Percentiles rank a stretch among this genome's conserved stretches.
Evolutionary conservation across 23 tunicate species (phyloP).

Genomic region (Trididemnum nubilum): DNA sequence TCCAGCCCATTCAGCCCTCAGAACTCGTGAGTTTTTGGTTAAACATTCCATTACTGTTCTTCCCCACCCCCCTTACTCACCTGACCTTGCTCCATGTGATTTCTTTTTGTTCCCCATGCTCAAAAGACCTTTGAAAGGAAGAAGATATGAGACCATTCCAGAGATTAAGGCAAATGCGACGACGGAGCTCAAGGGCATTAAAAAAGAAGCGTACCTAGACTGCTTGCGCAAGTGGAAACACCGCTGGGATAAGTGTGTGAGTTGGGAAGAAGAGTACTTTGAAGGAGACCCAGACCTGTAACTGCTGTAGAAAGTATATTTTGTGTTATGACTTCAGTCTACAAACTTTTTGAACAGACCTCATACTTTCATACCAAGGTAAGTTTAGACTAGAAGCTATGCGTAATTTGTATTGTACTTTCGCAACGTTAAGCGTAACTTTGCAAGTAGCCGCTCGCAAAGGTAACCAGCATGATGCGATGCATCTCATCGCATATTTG

Average conservation of each 20-base stretch:
- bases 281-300: slow-evolving; percentile 3
- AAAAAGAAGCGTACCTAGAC: not conserved
- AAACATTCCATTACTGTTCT: not conserved
- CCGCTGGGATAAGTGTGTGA: not conserved
- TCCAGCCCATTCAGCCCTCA: not conserved
- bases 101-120: not conserved
- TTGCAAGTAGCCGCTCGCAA: too few relatives aligned
- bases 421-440: too few relatives aligned
- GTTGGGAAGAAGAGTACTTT: not conserved
- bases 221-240: not conserved
- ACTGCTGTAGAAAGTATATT: not conserved
- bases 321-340: not conserved
- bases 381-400: too few relatives aligned
- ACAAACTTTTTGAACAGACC: not conserved
- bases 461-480: too few relatives aligned
- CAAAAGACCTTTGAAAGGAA: not conserved
- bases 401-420: too few relatives aligned
- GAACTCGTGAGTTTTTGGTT: not conserved
- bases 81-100: slow-evolving; percentile 2
- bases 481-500: too few relatives aligned
- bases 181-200: not conserved
- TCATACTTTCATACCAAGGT: too few relatives aligned
- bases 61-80: not conserved
- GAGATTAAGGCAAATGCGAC: slow-evolving; percentile 1
- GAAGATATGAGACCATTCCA: not conserved